Evolutionary conservation across 2,888 invertebrate species (phyloP).

Genomic region (Pseudolycoriella hygida): DNA sequence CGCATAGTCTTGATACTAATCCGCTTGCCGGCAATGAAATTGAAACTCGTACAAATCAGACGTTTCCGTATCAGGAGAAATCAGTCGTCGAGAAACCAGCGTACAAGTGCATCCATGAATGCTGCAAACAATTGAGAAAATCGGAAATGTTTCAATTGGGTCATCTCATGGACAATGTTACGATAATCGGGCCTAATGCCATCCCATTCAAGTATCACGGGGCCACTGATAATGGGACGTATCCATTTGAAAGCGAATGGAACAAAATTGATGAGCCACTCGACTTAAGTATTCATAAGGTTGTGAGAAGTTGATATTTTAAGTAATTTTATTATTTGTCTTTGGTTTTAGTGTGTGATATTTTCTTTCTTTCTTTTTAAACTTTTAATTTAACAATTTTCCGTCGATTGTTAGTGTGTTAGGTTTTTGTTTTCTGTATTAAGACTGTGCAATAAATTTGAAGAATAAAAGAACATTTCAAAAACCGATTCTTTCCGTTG

Average conservation of each 20-base stretch:
- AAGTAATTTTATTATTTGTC: too few relatives aligned
- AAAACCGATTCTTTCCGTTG: too few relatives aligned
- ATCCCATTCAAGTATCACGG: too few relatives aligned
- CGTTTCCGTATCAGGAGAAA: neutral
- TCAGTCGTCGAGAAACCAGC: neutral
- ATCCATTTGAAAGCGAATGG: neutral
- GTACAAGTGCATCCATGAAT: neutral
- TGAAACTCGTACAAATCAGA: neutral
- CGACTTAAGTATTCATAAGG: neutral
- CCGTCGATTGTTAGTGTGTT: too few relatives aligned
- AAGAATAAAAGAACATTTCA: too few relatives aligned
- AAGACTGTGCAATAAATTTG: too few relatives aligned
- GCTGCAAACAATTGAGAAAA: neutral
- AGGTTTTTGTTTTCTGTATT: too few relatives aligned
- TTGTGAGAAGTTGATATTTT: too few relatives aligned
- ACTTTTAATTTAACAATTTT: too few relatives aligned
- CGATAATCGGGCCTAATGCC: neutral
- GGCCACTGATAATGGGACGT: neutral
- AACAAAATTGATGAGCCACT: neutral
- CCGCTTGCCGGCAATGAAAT: neutral
- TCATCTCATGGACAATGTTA: neutral
- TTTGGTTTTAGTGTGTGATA: too few relatives aligned
- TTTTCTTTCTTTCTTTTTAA: too few relatives aligned
- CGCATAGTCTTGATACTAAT: neutral
- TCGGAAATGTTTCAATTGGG: neutral